Percentiles rank a stretch among this genome's conserved stretches.
Conservation (phyloP, 1,140 invertebrate genomes). For the Sitobion miscanthi region DNA sequence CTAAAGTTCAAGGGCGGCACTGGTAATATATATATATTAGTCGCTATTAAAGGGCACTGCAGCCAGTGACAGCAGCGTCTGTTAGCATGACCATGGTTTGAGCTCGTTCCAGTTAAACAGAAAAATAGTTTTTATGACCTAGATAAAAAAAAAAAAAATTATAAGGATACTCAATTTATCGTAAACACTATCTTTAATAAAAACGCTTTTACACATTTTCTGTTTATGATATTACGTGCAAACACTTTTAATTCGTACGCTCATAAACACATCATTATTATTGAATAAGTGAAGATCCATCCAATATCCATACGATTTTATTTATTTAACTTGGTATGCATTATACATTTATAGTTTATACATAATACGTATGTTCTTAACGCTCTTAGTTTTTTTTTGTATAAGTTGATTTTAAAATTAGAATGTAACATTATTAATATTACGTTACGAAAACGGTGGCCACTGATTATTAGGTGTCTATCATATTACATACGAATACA, state of each 20-base stretch:
- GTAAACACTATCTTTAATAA: background rate
- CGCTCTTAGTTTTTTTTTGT: too few relatives aligned
- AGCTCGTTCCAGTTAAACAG: conserved; percentile 24
- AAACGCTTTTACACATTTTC: background rate
- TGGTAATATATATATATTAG: background rate
- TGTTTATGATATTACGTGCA: background rate
- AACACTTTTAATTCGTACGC: background rate
- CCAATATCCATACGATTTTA: background rate
- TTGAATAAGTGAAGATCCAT: background rate
- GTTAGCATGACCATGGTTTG: background rate
- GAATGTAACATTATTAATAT: background rate
- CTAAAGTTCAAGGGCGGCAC: conserved; percentile 32
- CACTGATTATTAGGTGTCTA: too few relatives aligned
- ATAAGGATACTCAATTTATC: background rate
- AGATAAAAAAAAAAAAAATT: background rate
- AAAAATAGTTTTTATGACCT: conserved; percentile 34
- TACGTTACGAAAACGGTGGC: background rate
- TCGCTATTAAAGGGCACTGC: conserved; percentile 8
- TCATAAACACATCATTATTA: background rate
- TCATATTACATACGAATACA: too few relatives aligned
- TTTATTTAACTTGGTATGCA: background rate
- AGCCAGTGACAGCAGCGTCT: background rate
- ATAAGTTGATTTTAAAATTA: too few relatives aligned
- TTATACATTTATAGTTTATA: background rate
- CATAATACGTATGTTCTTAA: background rate